Percentiles rank a stretch among this genome's conserved stretches.
phyloP scores from a whole-genome alignment of 2,113 vertebrate species.

The Garra rufa region DNA sequence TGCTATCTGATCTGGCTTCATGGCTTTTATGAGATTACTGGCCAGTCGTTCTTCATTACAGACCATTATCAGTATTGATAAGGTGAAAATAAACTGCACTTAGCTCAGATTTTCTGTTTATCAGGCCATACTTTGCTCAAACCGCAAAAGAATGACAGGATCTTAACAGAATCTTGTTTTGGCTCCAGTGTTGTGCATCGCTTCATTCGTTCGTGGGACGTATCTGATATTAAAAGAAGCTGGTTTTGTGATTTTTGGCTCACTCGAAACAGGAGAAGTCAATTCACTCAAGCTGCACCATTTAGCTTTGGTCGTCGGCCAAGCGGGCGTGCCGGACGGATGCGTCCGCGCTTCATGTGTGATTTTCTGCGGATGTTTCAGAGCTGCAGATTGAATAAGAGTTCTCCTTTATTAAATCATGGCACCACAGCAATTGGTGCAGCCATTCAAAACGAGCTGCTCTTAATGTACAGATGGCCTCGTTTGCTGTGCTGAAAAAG shows the following conservation, averaged over 20 bases:
- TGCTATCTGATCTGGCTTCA: constrained; percentile 62
- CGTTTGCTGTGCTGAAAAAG: constrained; percentile 4
- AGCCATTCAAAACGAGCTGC: constrained; percentile 20
- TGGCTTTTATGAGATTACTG: constrained; percentile 63
- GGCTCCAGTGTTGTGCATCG: not conserved
- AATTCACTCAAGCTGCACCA: constrained; percentile 44
- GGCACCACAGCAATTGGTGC: constrained; percentile 39
- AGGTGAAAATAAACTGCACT: constrained; percentile 62
- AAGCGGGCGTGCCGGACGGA: constrained; percentile 46
- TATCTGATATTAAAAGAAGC: constrained; percentile 27
- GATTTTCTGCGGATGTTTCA: constrained; percentile 53
- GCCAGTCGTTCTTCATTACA: constrained; percentile 60
- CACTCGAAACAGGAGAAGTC: constrained; percentile 27
- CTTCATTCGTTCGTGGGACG: not conserved
- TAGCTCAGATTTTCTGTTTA: constrained; percentile 53
- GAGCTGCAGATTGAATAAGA: constrained; percentile 41
- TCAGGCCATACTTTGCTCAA: constrained; percentile 38
- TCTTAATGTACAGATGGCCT: constrained; percentile 38
- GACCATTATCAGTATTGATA: constrained; percentile 63
- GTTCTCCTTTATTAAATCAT: constrained; percentile 48
- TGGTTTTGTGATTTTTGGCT: constrained; percentile 19
- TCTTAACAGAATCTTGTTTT: constrained; percentile 32
- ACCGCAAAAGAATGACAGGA: constrained; percentile 22
- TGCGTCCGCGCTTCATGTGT: constrained; percentile 35
- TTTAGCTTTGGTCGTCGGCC: constrained; percentile 54